Base-by-base conservation (phyloP, 2,113 vertebrate species). In the Channa argus region DNA sequence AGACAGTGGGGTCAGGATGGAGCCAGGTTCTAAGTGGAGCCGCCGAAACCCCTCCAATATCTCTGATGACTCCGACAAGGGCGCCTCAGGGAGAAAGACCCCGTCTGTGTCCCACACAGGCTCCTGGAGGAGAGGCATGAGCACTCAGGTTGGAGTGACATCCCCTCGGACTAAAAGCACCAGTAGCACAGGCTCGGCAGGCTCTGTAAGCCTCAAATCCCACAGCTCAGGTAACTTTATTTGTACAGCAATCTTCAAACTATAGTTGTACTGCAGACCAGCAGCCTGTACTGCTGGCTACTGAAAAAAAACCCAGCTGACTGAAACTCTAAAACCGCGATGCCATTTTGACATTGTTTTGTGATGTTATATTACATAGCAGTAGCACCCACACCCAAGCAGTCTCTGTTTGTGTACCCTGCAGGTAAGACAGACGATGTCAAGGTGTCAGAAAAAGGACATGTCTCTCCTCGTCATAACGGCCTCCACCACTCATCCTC, bases 111-210 rank as follows among this genome's bases (percentile, higher is more conserved):
- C 97, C 0, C 96, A 98, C 92, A 99, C 97, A 0, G 97, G 97
- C 73, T 99, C 98, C 2, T 99, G 98, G 98, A 94, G 97, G 85
- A 91, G 96, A 58, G 98, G 98, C 89, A 97, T 98, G 97, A 98
- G 94, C 0, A 94, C 98, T 41, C 97, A 99, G 91, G 96, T 99
- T 85, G 98, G 98, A 92, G 95, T 99, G 90, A 99, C 97, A 3
- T 77, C 95, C 53, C 97, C 98, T 0, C 92, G 97, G 71, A 97
- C 96, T 0, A 99, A 99, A 92, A 91, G 86, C 86, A 87, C 93
- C 65, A 83, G 87, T 47, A 83, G 85, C 68, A 70, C 85, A 0
- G 86, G 95, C 2, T 85, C 95, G 58, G 80, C 94, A 0, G 85
- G 86, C 52, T 91, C 95, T 1, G 89, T 91, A 15, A 51, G 91